A percentile compares a stretch with the other conserved stretches of the same genome.
phyloP scores from a whole-genome alignment of 2,888 invertebrate species.

The Eupithecia centaureata region DNA sequence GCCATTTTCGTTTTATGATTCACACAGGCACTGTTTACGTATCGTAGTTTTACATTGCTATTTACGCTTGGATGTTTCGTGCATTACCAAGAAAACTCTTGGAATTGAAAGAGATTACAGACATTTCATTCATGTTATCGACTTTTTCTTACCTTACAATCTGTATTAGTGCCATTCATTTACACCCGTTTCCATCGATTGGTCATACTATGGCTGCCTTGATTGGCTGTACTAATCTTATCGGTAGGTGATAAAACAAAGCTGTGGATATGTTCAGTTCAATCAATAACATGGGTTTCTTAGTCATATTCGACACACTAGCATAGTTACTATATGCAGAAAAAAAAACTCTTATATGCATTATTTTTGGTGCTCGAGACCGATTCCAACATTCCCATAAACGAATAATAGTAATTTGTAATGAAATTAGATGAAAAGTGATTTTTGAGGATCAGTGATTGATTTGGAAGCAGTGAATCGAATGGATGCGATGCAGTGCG shows the following conservation, averaged over 20 bases:
- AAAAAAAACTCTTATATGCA: neutral
- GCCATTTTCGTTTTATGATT: slow-evolving; percentile 49
- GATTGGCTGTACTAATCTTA: slow-evolving; percentile 75
- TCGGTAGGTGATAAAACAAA: slow-evolving; percentile 72
- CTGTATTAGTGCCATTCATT: slow-evolving; percentile 34
- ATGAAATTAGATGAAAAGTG: slow-evolving; percentile 60
- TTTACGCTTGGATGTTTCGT: neutral
- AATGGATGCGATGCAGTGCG: slow-evolving; percentile 71
- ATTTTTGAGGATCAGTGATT: slow-evolving; percentile 57
- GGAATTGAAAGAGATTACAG: neutral
- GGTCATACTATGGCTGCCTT: slow-evolving; percentile 46
- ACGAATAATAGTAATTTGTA: slow-evolving; percentile 39
- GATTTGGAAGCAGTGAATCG: slow-evolving; percentile 66
- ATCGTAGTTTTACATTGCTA: neutral
- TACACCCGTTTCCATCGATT: slow-evolving; percentile 52
- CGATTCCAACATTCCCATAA: slow-evolving; percentile 55
- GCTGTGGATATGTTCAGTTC: slow-evolving; percentile 56
- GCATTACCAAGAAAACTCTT: neutral
- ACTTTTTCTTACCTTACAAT: slow-evolving; percentile 35
- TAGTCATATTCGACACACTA: slow-evolving; percentile 37
- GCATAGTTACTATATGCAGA: neutral
- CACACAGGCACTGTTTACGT: slow-evolving; percentile 16
- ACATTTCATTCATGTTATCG: slow-evolving; percentile 18
- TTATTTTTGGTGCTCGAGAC: neutral
- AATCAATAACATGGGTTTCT: slow-evolving; percentile 61